Percentiles rank a stretch among this genome's conserved stretches.
Conservation (phyloP, 2,888 invertebrate genomes). For the Hemithea aestivaria region DNA sequence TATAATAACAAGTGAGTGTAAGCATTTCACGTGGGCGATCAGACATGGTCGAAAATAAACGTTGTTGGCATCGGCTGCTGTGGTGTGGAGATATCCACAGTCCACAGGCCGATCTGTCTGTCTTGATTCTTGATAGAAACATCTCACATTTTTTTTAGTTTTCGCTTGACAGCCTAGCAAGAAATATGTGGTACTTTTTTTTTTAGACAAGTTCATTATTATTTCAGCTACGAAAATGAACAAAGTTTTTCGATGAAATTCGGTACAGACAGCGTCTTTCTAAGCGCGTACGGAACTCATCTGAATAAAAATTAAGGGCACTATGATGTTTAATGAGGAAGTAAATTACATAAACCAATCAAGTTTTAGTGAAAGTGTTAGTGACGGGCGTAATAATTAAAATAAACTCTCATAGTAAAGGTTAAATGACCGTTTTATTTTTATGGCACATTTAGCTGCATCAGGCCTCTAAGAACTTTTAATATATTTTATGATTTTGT, state of each 20-base stretch:
- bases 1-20: conserved; percentile 73
- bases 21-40: conserved; percentile 72
- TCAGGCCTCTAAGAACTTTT: no score
- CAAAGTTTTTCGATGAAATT: no score
- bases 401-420: background rate
- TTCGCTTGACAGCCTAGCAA: conserved; percentile 8
- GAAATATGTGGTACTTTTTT: conserved; percentile 6
- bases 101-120: conserved; percentile 37
- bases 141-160: conserved; percentile 29
- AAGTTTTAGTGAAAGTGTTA: conserved; percentile 4
- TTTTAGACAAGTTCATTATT: no score
- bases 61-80: conserved; percentile 62
- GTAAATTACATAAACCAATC: conserved; percentile 6
- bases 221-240: no score
- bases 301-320: no score
- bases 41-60: conserved; percentile 61
- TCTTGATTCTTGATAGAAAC: conserved; percentile 38
- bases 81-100: conserved; percentile 31
- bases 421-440: background rate
- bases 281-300: no score
- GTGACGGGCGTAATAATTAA: conserved; percentile 1
- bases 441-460: no score
- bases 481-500: no score
- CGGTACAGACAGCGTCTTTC: no score
- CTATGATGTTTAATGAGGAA: background rate